These are phyloP conservation scores for Eupithecia abbreviata DNA, from an alignment of 2,888 invertebrate species.

Conservation along the genomic window DNA sequence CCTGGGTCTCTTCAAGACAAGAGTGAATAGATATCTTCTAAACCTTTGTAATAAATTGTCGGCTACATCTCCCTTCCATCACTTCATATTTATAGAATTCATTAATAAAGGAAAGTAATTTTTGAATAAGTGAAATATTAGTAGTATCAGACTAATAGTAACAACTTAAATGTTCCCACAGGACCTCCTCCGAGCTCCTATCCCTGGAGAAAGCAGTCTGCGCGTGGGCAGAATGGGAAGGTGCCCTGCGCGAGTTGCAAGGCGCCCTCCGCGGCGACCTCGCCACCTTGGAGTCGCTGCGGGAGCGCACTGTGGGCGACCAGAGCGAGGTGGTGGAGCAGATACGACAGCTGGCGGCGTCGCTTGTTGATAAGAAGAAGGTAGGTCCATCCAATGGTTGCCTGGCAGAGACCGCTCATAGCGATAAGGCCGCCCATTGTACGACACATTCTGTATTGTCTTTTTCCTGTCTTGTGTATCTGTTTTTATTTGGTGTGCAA, in stretches of 20 bases:
- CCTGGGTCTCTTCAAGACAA: too few relatives aligned
- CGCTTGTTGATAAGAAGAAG: slow-evolving; percentile 78
- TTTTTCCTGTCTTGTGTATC: too few relatives aligned
- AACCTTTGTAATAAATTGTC: too few relatives aligned
- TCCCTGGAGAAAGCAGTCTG: slow-evolving; percentile 88
- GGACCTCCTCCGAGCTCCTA: slow-evolving; percentile 88
- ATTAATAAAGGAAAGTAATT: too few relatives aligned
- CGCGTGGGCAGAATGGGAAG: slow-evolving; percentile 90
- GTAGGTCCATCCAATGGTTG: background rate
- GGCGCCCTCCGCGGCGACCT: slow-evolving; percentile 89
- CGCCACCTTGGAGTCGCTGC: slow-evolving; percentile 72
- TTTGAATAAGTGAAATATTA: too few relatives aligned
- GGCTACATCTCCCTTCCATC: too few relatives aligned
- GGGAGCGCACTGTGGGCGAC: slow-evolving; percentile 85
- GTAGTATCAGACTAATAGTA: background rate
- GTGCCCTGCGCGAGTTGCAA: slow-evolving; percentile 89
- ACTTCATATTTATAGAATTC: too few relatives aligned
- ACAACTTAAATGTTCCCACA: slow-evolving; percentile 57
- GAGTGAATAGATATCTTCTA: too few relatives aligned
- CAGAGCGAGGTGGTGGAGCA: slow-evolving; percentile 83
- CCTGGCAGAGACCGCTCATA: too few relatives aligned
- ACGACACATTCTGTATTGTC: too few relatives aligned
- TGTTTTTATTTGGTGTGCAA: too few relatives aligned
- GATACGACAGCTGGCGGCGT: slow-evolving; percentile 84
- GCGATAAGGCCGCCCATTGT: too few relatives aligned